Evolutionary conservation across 2,888 invertebrate genomes (phyloP).

Genomic region (Chymomyza fuscimana): DNA sequence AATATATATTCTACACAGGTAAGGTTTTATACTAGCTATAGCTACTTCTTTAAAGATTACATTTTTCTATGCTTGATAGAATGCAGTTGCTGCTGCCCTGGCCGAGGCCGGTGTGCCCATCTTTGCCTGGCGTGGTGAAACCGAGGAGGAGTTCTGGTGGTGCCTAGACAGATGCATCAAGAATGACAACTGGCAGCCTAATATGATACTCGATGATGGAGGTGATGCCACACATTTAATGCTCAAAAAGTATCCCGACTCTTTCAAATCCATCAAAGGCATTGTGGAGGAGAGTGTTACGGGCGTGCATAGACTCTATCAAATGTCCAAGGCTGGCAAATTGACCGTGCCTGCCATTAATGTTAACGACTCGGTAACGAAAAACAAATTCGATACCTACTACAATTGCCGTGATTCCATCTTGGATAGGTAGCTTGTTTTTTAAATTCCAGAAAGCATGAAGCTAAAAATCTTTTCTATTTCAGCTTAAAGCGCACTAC

Average conservation of each 20-base stretch:
- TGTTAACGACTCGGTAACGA: constrained; percentile 91
- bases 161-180: constrained; percentile 96
- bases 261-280: constrained; percentile 95
- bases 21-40: constrained; percentile 21
- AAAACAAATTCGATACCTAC: constrained; percentile 97
- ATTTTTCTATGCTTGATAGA: constrained; percentile 81
- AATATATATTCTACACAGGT: constrained; percentile 97
- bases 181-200: constrained; percentile 94
- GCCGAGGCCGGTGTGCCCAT: constrained; percentile 93
- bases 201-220: constrained; percentile 97
- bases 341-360: constrained; percentile 73
- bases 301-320: constrained; percentile 95
- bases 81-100: constrained; percentile 96
- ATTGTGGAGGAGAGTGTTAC: constrained; percentile 98
- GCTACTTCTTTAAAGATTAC: background rate
- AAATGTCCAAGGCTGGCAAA: constrained; percentile 72
- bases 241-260: constrained; percentile 94
- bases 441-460: background rate
- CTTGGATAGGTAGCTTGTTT: constrained; percentile 85
- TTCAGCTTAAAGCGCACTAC: constrained; percentile 79
- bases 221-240: constrained; percentile 97
- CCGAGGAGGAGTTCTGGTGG: constrained; percentile 99
- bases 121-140: constrained; percentile 97
- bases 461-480: background rate
- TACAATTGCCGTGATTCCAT: constrained; percentile 96